phyloP scores from a whole-genome alignment of 2,113 vertebrate genomes.

The Malurus elegans region DNA sequence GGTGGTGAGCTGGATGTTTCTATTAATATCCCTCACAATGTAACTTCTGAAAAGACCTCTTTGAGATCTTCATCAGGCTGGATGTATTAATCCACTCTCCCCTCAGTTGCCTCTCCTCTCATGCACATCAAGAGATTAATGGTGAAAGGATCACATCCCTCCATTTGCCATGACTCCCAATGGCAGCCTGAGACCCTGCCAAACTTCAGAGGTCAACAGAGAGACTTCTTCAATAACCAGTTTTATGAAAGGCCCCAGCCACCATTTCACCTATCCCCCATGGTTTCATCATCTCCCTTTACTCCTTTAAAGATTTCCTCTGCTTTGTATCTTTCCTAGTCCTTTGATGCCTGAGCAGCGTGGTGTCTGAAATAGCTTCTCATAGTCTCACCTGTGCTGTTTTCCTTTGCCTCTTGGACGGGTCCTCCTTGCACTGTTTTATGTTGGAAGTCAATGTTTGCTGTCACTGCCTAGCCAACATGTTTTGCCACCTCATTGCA shows the following conservation, averaged over 20 bases:
- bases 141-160: neutral
- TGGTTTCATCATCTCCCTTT: neutral
- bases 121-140: rapidly evolving
- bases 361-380: rapidly evolving
- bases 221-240: neutral
- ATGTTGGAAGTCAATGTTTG: neutral
- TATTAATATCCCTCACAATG: neutral
- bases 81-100: neutral
- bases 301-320: neutral
- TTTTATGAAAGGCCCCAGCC: neutral
- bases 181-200: neutral
- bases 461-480: neutral
- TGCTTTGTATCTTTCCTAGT: neutral
- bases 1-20: neutral
- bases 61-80: neutral
- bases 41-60: neutral
- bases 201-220: neutral
- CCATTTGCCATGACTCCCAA: neutral
- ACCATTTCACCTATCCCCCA: neutral
- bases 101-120: neutral
- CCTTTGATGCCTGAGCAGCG: neutral
- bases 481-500: neutral
- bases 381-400: neutral
- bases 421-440: neutral
- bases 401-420: neutral